Evolutionary conservation across 2,113 vertebrate genomes (phyloP).

Genomic region (Agelaius tricolor): DNA sequence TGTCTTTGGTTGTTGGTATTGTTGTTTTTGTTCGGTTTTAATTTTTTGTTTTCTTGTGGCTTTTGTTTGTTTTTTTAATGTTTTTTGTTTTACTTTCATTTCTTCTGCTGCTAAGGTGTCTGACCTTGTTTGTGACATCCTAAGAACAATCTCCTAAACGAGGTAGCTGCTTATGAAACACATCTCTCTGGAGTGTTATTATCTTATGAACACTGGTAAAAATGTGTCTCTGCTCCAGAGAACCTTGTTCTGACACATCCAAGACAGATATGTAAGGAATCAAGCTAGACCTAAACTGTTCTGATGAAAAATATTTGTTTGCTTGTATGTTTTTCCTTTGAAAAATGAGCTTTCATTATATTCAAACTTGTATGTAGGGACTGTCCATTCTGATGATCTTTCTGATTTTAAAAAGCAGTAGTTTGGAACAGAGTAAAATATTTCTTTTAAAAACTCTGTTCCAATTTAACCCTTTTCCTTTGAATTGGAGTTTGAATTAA

Average conservation of each 20-base stretch:
- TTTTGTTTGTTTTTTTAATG: neutral
- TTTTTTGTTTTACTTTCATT: no score
- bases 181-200: neutral
- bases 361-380: neutral
- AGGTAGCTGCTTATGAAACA: neutral
- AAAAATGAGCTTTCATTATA: neutral
- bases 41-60: neutral
- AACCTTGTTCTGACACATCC: neutral
- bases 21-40: fast-evolving
- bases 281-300: neutral
- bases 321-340: neutral
- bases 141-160: neutral
- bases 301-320: neutral
- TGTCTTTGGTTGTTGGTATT: neutral
- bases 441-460: neutral
- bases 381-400: neutral
- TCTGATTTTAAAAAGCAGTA: neutral
- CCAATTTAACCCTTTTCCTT: neutral
- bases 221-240: neutral
- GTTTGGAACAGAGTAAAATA: neutral
- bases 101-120: neutral
- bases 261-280: neutral
- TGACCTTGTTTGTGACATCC: neutral
- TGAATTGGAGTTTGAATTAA: neutral
- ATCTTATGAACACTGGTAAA: neutral